Conservation (phyloP, 2,797 vertebrate genomes). For the Craterocephalus amniculus region DNA sequence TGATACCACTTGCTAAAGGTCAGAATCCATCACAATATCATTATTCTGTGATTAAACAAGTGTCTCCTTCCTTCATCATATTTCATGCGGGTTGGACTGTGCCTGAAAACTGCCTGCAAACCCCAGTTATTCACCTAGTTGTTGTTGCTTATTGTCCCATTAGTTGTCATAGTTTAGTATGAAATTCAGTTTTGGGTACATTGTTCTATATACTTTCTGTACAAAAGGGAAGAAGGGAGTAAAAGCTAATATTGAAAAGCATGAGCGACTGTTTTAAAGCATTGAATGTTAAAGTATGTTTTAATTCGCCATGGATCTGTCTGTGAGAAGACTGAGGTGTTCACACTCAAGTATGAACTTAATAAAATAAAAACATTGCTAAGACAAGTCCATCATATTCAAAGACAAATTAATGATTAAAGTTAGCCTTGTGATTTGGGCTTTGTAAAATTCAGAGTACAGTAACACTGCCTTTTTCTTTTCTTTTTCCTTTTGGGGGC, state of each 20-base stretch:
- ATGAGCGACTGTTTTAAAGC: background rate
- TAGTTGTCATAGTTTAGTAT: background rate
- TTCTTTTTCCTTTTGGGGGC: background rate
- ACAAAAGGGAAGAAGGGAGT: background rate
- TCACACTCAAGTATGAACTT: background rate
- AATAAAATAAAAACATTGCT: background rate
- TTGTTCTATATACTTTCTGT: background rate
- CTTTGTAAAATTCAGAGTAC: background rate
- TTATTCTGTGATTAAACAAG: conserved; percentile 82
- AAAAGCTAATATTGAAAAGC: background rate
- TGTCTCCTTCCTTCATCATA: conserved; percentile 61
- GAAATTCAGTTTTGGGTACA: background rate
- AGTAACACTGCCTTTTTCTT: background rate
- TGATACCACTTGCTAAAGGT: conserved; percentile 83
- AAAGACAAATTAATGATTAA: background rate
- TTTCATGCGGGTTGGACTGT: conserved; percentile 21
- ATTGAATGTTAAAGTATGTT: background rate
- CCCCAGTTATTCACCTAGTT: conserved; percentile 2
- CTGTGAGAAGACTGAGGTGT: background rate
- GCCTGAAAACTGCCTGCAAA: conserved; percentile 21
- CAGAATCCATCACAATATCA: conserved; percentile 84
- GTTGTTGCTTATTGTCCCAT: conserved; percentile 3
- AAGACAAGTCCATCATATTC: background rate
- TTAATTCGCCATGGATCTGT: background rate
- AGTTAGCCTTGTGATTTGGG: background rate